These are phyloP conservation scores for Ernsta delagoae DNA, from an alignment of 2,888 invertebrate species.

Conservation along the genomic window DNA sequence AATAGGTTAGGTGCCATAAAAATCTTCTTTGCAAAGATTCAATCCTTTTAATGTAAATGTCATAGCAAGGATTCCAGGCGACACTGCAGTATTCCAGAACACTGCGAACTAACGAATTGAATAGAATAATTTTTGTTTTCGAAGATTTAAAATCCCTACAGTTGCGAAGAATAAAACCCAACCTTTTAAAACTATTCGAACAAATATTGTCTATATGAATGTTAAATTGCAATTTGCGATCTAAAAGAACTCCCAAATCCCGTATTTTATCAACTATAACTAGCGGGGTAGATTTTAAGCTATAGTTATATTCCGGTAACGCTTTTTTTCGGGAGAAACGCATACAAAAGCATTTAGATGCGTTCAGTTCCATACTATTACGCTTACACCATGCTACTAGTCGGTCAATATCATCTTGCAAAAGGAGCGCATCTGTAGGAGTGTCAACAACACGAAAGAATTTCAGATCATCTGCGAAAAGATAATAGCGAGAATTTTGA, in stretches of 20 bases:
- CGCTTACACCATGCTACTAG: slow-evolving; percentile 1
- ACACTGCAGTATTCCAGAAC: not conserved
- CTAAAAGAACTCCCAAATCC: not conserved
- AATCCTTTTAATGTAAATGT: not conserved
- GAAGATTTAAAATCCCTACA: not conserved
- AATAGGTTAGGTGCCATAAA: not conserved
- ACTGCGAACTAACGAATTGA: not conserved
- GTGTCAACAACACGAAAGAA: slow-evolving; percentile 2
- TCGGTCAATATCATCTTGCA: not conserved
- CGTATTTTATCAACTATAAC: not conserved
- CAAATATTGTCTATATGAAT: not conserved
- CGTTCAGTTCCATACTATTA: not conserved
- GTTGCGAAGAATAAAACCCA: slow-evolving; percentile 1
- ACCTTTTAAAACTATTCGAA: not conserved
- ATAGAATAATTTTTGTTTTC: not conserved
- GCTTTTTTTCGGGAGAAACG: not conserved
- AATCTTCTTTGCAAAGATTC: not conserved
- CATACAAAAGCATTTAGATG: slow-evolving; percentile 4
- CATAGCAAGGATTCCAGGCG: slow-evolving; percentile 4
- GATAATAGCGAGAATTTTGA: not conserved
- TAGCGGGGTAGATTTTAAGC: not conserved
- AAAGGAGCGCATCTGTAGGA: not conserved
- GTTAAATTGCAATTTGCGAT: slow-evolving; percentile 1
- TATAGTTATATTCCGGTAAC: not conserved
- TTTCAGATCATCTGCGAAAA: slow-evolving; percentile 4